phyloP scores from a whole-genome alignment of 2,888 invertebrate species.

The Nipponacmea schrenckii region DNA sequence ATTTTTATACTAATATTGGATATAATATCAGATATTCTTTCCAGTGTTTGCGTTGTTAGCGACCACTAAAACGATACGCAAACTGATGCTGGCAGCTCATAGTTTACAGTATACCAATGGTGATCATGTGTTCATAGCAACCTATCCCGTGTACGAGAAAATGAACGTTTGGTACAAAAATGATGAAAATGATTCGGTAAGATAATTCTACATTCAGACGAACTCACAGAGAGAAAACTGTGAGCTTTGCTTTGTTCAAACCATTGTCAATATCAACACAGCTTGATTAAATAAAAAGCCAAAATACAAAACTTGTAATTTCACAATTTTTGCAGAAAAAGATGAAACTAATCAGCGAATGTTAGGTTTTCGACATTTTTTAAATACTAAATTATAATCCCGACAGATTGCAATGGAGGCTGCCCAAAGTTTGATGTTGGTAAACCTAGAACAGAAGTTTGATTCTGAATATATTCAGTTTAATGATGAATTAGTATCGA shows the following conservation, averaged over 20 bases:
- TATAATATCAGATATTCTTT: constrained; percentile 9
- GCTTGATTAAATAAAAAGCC: no score
- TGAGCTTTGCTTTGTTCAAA: no score
- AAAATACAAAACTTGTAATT: no score
- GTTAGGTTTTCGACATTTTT: no score
- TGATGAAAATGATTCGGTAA: constrained; percentile 14
- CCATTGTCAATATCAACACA: no score
- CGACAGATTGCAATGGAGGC: constrained; percentile 13
- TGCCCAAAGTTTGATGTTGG: neutral
- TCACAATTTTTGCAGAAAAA: no score
- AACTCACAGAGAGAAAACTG: neutral
- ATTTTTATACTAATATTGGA: no score
- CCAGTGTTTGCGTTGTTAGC: constrained; percentile 53
- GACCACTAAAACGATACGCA: constrained; percentile 42
- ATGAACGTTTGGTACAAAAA: constrained; percentile 13
- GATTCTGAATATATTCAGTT: constrained; percentile 28
- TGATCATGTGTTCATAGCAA: constrained; percentile 51
- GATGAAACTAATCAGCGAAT: no score
- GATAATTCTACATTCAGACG: no score
- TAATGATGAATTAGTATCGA: constrained; percentile 27
- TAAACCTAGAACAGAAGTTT: constrained; percentile 8
- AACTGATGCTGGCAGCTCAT: constrained; percentile 44
- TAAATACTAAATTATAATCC: no score
- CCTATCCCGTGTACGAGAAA: constrained; percentile 21
- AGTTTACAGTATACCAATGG: constrained; percentile 42